Evolutionary conservation across 2,888 invertebrate genomes (phyloP).

Genomic region (Dryocosmus kuriphilus): DNA sequence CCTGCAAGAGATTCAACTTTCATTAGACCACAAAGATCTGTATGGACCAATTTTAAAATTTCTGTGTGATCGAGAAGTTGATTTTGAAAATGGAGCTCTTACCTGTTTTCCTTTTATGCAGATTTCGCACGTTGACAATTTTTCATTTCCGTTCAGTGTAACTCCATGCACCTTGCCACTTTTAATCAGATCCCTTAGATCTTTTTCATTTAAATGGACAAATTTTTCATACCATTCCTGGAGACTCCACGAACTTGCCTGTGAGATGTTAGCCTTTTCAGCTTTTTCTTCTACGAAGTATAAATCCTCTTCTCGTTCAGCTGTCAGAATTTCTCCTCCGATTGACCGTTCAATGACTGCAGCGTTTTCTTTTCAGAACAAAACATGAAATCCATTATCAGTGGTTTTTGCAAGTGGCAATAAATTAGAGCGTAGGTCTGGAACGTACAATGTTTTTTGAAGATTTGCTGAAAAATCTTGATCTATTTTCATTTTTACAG

Average conservation of each 20-base stretch:
- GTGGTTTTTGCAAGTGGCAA: not conserved
- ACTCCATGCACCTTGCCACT: constrained; percentile 7
- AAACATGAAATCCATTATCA: not conserved
- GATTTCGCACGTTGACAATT: constrained; percentile 15
- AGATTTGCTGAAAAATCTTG: not conserved
- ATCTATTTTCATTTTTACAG: too few species aligned
- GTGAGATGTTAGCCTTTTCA: too few species aligned
- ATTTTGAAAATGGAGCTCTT: constrained; percentile 33
- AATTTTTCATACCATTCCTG: constrained; percentile 43
- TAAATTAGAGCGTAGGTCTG: constrained; percentile 17
- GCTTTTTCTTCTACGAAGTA: constrained; percentile 30
- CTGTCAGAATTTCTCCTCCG: not conserved
- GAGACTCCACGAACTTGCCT: too few species aligned
- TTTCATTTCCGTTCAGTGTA: not conserved
- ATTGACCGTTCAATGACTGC: constrained; percentile 15
- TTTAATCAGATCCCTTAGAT: constrained; percentile 13
- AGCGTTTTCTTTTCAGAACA: not conserved
- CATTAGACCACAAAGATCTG: constrained; percentile 62
- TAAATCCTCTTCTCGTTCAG: constrained; percentile 40
- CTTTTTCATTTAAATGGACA: constrained; percentile 42
- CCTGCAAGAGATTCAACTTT: constrained; percentile 50
- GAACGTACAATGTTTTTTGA: constrained; percentile 1
- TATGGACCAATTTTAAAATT: constrained; percentile 59
- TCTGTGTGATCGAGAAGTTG: constrained; percentile 1
- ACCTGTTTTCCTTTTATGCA: constrained; percentile 46